Conservation (phyloP, 1,140 invertebrate species). For the Drosophila triauraria region DNA sequence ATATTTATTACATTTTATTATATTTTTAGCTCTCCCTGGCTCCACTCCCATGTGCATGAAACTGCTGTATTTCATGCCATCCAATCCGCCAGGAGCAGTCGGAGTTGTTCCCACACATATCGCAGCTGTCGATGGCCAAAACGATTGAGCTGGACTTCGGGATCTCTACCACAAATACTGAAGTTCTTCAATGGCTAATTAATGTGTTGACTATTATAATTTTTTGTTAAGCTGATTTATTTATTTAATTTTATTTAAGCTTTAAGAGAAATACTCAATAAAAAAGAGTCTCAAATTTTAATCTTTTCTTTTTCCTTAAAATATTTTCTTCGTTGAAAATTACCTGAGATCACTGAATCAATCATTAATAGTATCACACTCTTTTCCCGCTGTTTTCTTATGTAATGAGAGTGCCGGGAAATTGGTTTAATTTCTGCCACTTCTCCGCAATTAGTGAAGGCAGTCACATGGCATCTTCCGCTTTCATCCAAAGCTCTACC, state of each 20-base stretch:
- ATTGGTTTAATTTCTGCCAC: slow-evolving; percentile 27
- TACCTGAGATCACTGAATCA: background rate
- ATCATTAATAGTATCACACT: background rate
- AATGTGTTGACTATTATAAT: background rate
- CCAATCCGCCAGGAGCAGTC: slow-evolving; percentile 37
- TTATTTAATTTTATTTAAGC: slow-evolving; percentile 19
- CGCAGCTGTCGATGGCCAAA: slow-evolving; percentile 50
- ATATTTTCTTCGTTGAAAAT: background rate
- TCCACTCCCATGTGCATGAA: slow-evolving; percentile 45
- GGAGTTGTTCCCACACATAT: slow-evolving; percentile 42
- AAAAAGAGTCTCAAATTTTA: background rate
- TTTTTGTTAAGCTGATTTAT: slow-evolving; percentile 31
- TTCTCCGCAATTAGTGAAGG: slow-evolving; percentile 33
- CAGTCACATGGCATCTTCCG: slow-evolving; percentile 22
- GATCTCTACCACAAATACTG: slow-evolving; percentile 27
- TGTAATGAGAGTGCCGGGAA: slow-evolving; percentile 24
- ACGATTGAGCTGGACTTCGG: slow-evolving; percentile 2
- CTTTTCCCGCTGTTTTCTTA: slow-evolving; percentile 8
- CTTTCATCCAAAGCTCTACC: slow-evolving; percentile 13
- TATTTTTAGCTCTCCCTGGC: slow-evolving; percentile 43
- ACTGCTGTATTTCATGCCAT: slow-evolving; percentile 64
- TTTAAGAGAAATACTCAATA: background rate
- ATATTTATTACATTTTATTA: too few species aligned
- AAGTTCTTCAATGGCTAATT: slow-evolving; percentile 40
- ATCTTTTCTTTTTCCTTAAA: background rate